Evolutionary conservation across 2,888 invertebrate genomes (phyloP), one percentile per base, ranked within the genome.

Genomic region (Scrobipalpa atriplicella): DNA sequence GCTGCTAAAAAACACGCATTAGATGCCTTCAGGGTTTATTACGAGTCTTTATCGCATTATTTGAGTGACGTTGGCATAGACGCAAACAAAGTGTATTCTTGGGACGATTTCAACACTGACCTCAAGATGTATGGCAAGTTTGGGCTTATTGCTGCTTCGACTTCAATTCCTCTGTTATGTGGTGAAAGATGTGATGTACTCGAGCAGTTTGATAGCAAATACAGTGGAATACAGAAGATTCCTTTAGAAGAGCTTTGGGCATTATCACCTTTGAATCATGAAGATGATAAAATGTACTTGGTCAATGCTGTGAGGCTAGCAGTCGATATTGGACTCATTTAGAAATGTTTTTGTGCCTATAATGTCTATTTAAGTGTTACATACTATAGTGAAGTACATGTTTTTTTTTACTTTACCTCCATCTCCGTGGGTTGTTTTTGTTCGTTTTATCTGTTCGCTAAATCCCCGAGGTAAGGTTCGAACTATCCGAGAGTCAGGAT

Each of bases 181-280:
- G 80, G 78, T 51, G 78, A 82, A 19, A 77, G 77, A 65, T 80
- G 76, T 64, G 84, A 86, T 66, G 74, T 76, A 0, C 67, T 80
- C 39, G 69, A 79, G 21, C 72, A 73, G 0, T 74, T 75, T 39
- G 73, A 76, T 21, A 67, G 67, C 0, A 78, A 77, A 43, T 78
- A 72, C 66, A 62, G 67, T 0, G 79, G 71, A 1, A 51, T 72
- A 1, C 80, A 84, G 0, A 77, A 71, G 63, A 80, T 86, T 66
- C 84, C 85, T 0, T 68, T 87, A 6, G 80, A 81, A 54, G 73
- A 78, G 2, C 68, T 87, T 18, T 87, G 87, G 86, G 69, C 69
- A 7, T 69, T 87, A n/a, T 70, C 71, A 52, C 79, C 84, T 0
- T 73, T 86, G 0, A 71, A 78, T 63, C 71, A 70, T 0, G 68